Evolutionary conservation across 1,140 invertebrate genomes (phyloP).

Genomic region (Diuraphis noxia): DNA sequence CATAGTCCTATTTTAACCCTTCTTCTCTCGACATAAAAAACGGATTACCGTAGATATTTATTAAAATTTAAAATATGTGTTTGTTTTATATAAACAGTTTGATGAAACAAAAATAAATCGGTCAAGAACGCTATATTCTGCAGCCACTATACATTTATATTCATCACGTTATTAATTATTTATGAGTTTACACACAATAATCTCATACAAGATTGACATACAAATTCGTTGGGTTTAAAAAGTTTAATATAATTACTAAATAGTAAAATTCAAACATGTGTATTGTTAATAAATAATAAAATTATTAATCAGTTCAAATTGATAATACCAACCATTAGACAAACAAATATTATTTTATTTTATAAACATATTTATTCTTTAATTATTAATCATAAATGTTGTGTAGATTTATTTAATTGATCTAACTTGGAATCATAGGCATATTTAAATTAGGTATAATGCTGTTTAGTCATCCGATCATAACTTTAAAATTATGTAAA

Average conservation of each 20-base stretch:
- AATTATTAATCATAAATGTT: too few relatives aligned
- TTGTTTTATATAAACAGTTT: not conserved
- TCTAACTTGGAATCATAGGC: too few relatives aligned
- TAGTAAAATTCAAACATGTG: not conserved
- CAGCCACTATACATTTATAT: not conserved
- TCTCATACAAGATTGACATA: not conserved
- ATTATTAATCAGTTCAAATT: too few relatives aligned
- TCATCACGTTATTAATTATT: not conserved
- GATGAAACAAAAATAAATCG: slow-evolving; percentile 11
- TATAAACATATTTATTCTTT: too few relatives aligned
- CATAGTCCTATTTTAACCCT: not conserved
- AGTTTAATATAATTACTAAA: too few relatives aligned
- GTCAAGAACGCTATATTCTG: not conserved
- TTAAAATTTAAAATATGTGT: not conserved
- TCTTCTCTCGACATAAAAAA: not conserved
- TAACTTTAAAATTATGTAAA: too few relatives aligned
- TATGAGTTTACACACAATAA: not conserved
- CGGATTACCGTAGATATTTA: not conserved
- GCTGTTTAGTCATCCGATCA: too few relatives aligned
- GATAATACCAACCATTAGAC: too few relatives aligned
- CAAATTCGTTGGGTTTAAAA: not conserved
- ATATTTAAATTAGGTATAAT: too few relatives aligned
- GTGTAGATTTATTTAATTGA: too few relatives aligned
- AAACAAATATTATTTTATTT: too few relatives aligned
- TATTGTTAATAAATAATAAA: too few relatives aligned